These are phyloP conservation scores for Anarhynchus alexandrinus DNA, from an alignment of 2,113 vertebrate genomes.

Conservation along the genomic window DNA sequence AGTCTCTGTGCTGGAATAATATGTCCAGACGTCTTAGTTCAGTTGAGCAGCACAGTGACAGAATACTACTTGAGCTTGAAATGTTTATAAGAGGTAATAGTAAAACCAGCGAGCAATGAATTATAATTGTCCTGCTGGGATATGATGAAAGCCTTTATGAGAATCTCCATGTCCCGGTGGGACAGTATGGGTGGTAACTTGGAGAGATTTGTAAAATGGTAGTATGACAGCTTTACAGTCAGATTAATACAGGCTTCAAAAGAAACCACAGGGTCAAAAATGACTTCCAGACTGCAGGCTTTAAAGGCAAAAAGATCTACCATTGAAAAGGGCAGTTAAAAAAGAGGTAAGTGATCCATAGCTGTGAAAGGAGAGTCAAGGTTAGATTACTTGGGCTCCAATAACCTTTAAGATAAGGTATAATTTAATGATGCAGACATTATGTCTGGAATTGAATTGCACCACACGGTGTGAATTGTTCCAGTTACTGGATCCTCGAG, in stretches of 20 bases:
- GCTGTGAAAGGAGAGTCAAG: background rate
- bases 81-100: conserved; percentile 53
- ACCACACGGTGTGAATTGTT: background rate
- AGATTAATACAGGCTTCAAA: conserved; percentile 61
- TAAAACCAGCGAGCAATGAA: conserved; percentile 55
- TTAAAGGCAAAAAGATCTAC: conserved; percentile 26
- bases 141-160: conserved; percentile 63
- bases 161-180: conserved; percentile 53
- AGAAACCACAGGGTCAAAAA: conserved; percentile 64
- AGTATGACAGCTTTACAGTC: conserved; percentile 67
- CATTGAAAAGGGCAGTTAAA: conserved; percentile 26
- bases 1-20: conserved; percentile 10
- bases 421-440: background rate
- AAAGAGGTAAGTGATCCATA: background rate
- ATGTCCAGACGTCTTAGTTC: conserved; percentile 22
- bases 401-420: background rate
- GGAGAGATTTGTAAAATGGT: conserved; percentile 50
- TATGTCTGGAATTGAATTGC: background rate
- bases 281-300: conserved; percentile 36
- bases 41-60: conserved; percentile 46
- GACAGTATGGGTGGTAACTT: conserved; percentile 64
- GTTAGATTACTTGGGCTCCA: background rate
- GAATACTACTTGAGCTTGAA: conserved; percentile 25
- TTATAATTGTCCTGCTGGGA: conserved; percentile 67
- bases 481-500: background rate